Percentiles rank a stretch among this genome's conserved stretches.
Evolutionary conservation across 2,888 invertebrate genomes (phyloP).

Genomic region (Phortica magna): DNA sequence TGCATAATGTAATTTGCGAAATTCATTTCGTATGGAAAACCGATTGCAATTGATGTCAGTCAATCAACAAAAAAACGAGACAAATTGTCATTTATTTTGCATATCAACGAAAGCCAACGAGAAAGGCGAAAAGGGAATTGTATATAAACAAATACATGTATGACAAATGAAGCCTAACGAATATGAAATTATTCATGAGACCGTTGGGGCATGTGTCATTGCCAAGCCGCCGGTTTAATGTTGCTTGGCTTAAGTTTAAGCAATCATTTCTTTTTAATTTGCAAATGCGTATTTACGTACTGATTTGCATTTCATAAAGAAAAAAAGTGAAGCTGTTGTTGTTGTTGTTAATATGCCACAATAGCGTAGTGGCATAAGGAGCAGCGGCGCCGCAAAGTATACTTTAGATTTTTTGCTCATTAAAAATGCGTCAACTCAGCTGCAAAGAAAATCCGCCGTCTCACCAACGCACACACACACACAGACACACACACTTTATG

Average conservation of each 20-base stretch:
- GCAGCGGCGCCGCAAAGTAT: conserved; percentile 50
- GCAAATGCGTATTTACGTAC: neutral
- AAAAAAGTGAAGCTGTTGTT: neutral
- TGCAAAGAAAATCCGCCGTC: neutral
- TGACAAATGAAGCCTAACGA: conserved; percentile 30
- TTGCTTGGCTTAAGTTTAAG: neutral
- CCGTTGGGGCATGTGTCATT: neutral
- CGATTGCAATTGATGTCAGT: neutral
- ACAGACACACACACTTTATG: neutral
- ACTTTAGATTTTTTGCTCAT: conserved; percentile 50
- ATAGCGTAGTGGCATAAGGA: too few relatives aligned
- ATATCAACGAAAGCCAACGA: neutral
- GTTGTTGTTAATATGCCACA: too few relatives aligned
- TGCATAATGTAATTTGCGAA: conserved; percentile 23
- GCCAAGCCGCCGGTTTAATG: too few relatives aligned
- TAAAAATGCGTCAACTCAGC: conserved; percentile 48
- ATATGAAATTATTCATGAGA: conserved; percentile 12
- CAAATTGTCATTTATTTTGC: neutral
- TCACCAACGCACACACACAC: too few relatives aligned
- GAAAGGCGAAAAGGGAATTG: neutral
- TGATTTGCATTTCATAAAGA: conserved; percentile 1
- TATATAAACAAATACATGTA: neutral
- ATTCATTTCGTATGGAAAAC: neutral
- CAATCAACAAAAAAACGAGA: neutral
- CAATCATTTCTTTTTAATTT: conserved; percentile 14